Base-by-base conservation (phyloP, 2,888 invertebrate genomes). In the Xylota segnis region DNA sequence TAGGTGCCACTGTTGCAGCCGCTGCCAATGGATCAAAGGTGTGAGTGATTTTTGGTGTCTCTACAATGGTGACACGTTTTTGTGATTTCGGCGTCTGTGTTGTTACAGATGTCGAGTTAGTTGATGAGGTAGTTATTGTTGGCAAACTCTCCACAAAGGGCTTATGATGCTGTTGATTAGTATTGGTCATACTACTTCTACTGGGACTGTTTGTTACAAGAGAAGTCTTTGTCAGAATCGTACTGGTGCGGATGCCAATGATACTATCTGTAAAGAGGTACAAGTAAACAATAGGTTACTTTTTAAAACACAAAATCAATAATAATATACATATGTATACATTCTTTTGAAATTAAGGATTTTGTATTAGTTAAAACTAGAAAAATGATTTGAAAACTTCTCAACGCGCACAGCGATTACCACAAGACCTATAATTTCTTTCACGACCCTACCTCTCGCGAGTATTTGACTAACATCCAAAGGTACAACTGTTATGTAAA, bases 11-110 rank as follows among this genome's bases (percentile, higher is more conserved):
- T 37, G 52, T 54, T 66, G 90, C 89, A 34, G 89, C 89, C 12
- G 90, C 89, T 3, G 89, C 89, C 88, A 90, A 75, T n/a, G 91
- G 91, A 87, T 91, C 91, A 58, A 90, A 91, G 18, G 91, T 91
- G 50, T 89, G 89, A 74, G 90, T 90, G 16, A 90, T 91, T 40
- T 91, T 91, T 10, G 92, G 92, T 79, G 88, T 87, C 78, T 92
- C 92, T 87, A 91, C 87, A 52, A 92, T 92, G 87, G 92, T 92
- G 23, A 92, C 92, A 70, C 92, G 91, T 75, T 92, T 92, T 88
- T 91, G 92, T 3, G 90, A 87, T 89, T 92, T 92, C 5, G 92
- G 92, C 58, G 91, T 91, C 88, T 90, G 90, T 66, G 89, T 89
- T 84, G 87, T 89, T 63, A 89, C 89, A 27, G 89, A 89, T 76